Conservation (phyloP, 2,888 invertebrate genomes). For the Serrognathus titanus region DNA sequence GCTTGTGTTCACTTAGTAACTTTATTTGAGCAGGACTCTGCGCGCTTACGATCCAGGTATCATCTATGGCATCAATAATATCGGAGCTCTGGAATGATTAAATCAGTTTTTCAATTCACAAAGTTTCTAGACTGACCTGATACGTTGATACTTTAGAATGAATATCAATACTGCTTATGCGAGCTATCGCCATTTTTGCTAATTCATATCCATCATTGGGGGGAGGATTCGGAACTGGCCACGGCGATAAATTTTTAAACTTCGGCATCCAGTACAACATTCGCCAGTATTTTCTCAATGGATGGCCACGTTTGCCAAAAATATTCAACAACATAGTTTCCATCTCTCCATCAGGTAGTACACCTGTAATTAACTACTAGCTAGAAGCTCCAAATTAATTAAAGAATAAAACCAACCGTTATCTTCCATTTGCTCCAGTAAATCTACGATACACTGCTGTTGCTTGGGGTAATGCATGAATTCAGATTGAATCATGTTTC, state of each 20-base stretch:
- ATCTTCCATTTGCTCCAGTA: constrained; percentile 93
- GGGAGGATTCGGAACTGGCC: constrained; percentile 73
- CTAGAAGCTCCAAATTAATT: not conserved
- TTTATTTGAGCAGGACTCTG: constrained; percentile 74
- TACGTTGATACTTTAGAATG: constrained; percentile 63
- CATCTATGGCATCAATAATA: constrained; percentile 72
- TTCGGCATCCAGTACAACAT: constrained; percentile 94
- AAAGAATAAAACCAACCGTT: constrained; percentile 50
- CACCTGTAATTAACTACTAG: constrained; percentile 43
- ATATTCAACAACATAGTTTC: constrained; percentile 76
- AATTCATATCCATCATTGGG: constrained; percentile 74
- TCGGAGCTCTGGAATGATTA: constrained; percentile 57
- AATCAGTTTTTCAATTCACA: not conserved
- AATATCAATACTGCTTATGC: constrained; percentile 81
- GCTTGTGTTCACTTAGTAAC: constrained; percentile 63
- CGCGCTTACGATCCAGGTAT: constrained; percentile 90
- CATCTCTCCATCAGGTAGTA: constrained; percentile 89
- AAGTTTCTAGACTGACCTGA: constrained; percentile 38
- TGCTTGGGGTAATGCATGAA: constrained; percentile 95
- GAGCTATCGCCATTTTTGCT: constrained; percentile 76
- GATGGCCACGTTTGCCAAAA: constrained; percentile 77
- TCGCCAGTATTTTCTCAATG: constrained; percentile 71
- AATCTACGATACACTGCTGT: constrained; percentile 87
- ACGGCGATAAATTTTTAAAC: constrained; percentile 86
- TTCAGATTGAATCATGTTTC: constrained; percentile 79